Percentiles rank a stretch among this genome's conserved stretches.
phyloP scores from a whole-genome alignment of 2,888 invertebrate genomes.

The Nephrocerus scutellatus region DNA sequence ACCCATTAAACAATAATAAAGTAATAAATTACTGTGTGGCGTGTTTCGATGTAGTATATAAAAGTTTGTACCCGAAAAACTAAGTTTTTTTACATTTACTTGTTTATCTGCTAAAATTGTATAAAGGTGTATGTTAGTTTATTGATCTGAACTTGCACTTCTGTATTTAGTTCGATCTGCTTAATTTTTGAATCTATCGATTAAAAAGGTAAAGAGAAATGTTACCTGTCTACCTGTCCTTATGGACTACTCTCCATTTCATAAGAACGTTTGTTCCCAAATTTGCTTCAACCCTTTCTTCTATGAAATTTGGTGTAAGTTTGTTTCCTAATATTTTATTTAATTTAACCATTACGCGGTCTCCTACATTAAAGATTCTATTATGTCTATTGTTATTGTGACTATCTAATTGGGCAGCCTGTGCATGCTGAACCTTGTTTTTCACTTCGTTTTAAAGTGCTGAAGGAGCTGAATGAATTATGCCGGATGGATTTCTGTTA shows the following conservation, averaged over 20 bases:
- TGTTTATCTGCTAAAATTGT: too few relatives aligned
- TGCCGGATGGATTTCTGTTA: slow-evolving; percentile 8
- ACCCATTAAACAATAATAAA: too few relatives aligned
- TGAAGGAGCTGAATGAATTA: slow-evolving; percentile 4
- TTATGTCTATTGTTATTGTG: slow-evolving; percentile 7
- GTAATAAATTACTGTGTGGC: too few relatives aligned
- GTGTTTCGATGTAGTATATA: too few relatives aligned
- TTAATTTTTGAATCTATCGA: too few relatives aligned
- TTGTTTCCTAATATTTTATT: slow-evolving; percentile 9
- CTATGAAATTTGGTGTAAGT: slow-evolving; percentile 4
- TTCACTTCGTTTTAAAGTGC: slow-evolving; percentile 5
- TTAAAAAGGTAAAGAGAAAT: too few relatives aligned
- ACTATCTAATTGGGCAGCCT: background rate
- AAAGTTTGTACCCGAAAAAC: too few relatives aligned
- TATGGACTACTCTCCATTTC: slow-evolving; percentile 10
- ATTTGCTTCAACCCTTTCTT: slow-evolving; percentile 10
- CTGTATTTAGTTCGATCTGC: too few relatives aligned
- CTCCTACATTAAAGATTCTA: slow-evolving; percentile 6
- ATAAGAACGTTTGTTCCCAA: slow-evolving; percentile 11
- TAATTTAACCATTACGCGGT: slow-evolving; percentile 5
- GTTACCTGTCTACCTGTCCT: too few relatives aligned
- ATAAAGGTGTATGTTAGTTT: too few relatives aligned
- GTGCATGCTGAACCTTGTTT: slow-evolving; percentile 7
- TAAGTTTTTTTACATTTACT: too few relatives aligned
- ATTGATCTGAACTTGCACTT: too few relatives aligned